phyloP scores from a whole-genome alignment of 2,113 vertebrate genomes.

The Nycticebus coucang region DNA sequence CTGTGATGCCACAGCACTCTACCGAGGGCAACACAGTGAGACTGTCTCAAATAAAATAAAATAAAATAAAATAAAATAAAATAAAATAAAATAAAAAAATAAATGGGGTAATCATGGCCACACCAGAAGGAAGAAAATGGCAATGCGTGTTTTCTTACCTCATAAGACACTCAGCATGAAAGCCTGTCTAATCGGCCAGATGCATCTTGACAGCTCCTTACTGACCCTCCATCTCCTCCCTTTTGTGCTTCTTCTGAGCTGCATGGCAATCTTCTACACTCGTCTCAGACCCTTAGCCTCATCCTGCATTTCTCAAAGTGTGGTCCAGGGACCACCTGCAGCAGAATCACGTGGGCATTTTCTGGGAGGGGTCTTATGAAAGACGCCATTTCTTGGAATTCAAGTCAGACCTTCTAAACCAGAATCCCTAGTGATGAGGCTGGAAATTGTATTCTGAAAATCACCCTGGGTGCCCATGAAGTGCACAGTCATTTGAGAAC shows the following conservation, averaged over 20 bases:
- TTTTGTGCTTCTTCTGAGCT: not conserved
- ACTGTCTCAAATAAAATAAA: too few relatives aligned
- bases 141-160: accelerated
- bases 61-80: too few relatives aligned
- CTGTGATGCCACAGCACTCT: too few relatives aligned
- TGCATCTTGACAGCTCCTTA: not conserved
- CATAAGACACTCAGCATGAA: not conserved
- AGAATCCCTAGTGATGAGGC: not conserved
- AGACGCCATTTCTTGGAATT: not conserved
- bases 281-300: not conserved
- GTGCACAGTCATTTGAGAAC: not conserved
- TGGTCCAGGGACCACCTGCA: not conserved
- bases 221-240: not conserved
- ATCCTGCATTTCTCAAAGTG: not conserved
- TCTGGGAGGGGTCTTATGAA: not conserved
- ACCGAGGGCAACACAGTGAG: too few relatives aligned
- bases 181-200: not conserved
- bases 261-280: not conserved
- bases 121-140: not conserved
- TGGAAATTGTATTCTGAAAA: not conserved
- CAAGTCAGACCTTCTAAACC: not conserved
- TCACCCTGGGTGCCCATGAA: not conserved
- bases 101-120: not conserved
- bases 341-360: not conserved
- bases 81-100: too few relatives aligned